Evolutionary conservation across 2,888 invertebrate species (phyloP).

Genomic region (Eurois occulta): DNA sequence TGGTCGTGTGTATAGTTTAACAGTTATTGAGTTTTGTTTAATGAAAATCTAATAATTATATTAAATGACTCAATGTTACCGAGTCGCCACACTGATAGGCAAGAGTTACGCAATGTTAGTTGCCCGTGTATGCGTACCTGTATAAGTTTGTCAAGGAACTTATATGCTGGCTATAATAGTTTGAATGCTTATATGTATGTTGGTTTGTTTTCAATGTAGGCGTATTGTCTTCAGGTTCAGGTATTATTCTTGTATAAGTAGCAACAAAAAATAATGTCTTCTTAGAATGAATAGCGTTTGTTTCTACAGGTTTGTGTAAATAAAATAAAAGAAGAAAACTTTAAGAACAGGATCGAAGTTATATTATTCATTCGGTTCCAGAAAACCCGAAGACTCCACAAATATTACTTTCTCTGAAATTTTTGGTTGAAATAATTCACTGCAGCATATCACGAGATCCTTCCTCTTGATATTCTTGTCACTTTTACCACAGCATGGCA

Average conservation of each 20-base stretch:
- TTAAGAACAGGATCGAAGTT: neutral
- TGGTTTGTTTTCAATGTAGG: neutral
- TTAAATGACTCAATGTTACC: neutral
- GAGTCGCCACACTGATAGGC: neutral
- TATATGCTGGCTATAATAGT: neutral
- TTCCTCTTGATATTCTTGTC: conserved; percentile 62
- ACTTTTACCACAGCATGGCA: conserved; percentile 44
- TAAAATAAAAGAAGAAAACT: neutral
- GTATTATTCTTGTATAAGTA: neutral
- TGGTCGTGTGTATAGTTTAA: neutral
- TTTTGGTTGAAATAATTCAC: conserved; percentile 48
- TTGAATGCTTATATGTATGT: neutral
- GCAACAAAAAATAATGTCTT: neutral
- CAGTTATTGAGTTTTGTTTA: neutral
- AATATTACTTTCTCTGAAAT: conserved; percentile 8
- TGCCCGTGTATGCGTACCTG: conserved; percentile 20
- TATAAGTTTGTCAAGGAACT: conserved; percentile 23
- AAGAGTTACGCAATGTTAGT: neutral
- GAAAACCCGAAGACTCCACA: conserved; percentile 5
- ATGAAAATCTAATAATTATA: neutral
- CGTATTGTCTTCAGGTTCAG: conserved; percentile 13
- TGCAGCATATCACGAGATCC: conserved; percentile 40
- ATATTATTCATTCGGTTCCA: conserved; percentile 4
- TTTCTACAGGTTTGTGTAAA: neutral
- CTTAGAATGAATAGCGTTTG: neutral